These are phyloP conservation scores for Drusus annulatus DNA, from an alignment of 1,140 invertebrate genomes.

Conservation along the genomic window DNA sequence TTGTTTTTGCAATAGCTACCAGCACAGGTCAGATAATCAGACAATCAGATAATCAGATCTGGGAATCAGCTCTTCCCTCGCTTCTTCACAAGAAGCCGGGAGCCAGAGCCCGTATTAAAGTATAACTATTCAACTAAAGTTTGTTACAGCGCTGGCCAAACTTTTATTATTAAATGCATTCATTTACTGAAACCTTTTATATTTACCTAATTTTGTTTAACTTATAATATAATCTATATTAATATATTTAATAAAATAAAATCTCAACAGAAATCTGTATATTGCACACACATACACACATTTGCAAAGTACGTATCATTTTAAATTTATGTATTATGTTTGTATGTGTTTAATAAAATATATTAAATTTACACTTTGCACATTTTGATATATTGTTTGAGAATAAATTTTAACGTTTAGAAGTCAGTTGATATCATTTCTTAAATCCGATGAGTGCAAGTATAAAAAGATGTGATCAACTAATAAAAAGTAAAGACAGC, in stretches of 20 bases:
- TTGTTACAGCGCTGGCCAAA: slow-evolving; percentile 46
- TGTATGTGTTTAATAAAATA: slow-evolving; percentile 54
- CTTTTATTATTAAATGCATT: slow-evolving; percentile 41
- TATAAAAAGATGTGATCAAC: slow-evolving; percentile 40
- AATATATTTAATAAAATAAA: slow-evolving; percentile 57
- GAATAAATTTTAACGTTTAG: slow-evolving; percentile 10
- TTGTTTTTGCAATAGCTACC: not conserved
- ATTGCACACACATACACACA: slow-evolving; percentile 57
- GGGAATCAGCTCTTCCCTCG: slow-evolving; percentile 10
- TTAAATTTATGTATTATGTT: slow-evolving; percentile 46
- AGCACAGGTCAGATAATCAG: slow-evolving; percentile 47
- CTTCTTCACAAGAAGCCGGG: slow-evolving; percentile 1
- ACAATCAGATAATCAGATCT: slow-evolving; percentile 50
- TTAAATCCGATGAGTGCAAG: slow-evolving; percentile 25
- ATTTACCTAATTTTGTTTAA: slow-evolving; percentile 9
- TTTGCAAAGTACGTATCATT: slow-evolving; percentile 52
- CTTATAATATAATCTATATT: slow-evolving; percentile 44
- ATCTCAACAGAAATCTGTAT: slow-evolving; percentile 56
- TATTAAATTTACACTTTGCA: slow-evolving; percentile 44
- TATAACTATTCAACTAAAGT: slow-evolving; percentile 49
- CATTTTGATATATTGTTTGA: slow-evolving; percentile 25
- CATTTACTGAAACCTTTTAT: slow-evolving; percentile 41
- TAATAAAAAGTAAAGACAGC: slow-evolving; percentile 36
- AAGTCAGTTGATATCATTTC: slow-evolving; percentile 25
- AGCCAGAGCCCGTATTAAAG: not conserved